Percentiles rank a stretch among this genome's conserved stretches.
Evolutionary conservation across 2,888 invertebrate genomes (phyloP).

Genomic region (Ornithoptera priamus): DNA sequence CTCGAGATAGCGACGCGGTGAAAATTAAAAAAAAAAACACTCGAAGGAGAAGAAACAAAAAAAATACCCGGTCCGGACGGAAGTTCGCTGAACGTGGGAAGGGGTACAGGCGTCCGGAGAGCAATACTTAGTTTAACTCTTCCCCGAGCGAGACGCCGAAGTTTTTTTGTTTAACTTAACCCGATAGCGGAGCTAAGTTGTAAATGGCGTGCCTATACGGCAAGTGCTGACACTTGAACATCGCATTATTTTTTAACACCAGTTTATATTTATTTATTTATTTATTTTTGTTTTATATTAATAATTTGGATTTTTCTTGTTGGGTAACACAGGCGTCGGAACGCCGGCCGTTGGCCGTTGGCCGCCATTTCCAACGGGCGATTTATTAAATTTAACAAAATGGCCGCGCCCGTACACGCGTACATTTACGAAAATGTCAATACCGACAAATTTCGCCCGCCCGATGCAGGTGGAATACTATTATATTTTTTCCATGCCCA

Average conservation of each 20-base stretch:
- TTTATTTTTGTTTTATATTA: too few relatives aligned
- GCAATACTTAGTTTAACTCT: constrained; percentile 18
- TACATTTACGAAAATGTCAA: constrained; percentile 67
- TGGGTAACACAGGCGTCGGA: constrained; percentile 5
- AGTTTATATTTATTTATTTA: too few relatives aligned
- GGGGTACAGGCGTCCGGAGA: constrained; percentile 18
- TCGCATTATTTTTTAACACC: too few relatives aligned
- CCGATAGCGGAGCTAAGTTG: not conserved
- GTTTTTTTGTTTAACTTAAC: constrained; percentile 25
- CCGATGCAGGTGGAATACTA: constrained; percentile 74
- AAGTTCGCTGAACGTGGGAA: constrained; percentile 41
- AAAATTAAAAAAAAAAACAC: constrained; percentile 70
- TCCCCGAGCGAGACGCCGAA: not conserved
- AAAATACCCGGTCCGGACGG: constrained; percentile 42
- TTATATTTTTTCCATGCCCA: constrained; percentile 69
- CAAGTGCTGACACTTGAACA: too few relatives aligned
- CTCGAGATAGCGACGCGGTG: constrained; percentile 76
- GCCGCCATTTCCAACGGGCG: constrained; percentile 18
- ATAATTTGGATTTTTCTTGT: too few relatives aligned
- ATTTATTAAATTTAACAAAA: constrained; percentile 58
- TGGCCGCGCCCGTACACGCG: constrained; percentile 53
- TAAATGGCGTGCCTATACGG: too few relatives aligned
- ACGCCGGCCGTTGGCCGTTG: not conserved
- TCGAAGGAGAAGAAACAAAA: constrained; percentile 46
- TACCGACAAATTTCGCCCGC: constrained; percentile 61